phyloP scores from a whole-genome alignment of 2,888 invertebrate species.

The Nesidiocoris tenuis region DNA sequence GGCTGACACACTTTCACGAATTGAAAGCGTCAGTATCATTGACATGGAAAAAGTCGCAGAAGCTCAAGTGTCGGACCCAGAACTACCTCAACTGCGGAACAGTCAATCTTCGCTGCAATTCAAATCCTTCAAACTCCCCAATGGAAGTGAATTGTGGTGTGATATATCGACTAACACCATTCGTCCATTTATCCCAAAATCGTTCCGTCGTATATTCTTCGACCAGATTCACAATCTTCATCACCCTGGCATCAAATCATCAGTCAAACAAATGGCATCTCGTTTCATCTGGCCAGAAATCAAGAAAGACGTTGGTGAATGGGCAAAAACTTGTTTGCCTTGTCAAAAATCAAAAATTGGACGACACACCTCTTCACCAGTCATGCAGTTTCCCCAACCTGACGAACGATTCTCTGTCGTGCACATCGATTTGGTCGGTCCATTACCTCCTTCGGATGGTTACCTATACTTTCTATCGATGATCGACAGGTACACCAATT shows the following conservation, averaged over 20 bases:
- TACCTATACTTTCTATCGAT: slow-evolving; percentile 53
- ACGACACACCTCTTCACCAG: slow-evolving; percentile 50
- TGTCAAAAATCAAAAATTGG: slow-evolving; percentile 53
- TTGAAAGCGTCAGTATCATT: neutral
- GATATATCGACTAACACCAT: slow-evolving; percentile 9
- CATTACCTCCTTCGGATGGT: slow-evolving; percentile 53
- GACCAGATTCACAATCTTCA: neutral
- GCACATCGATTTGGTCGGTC: slow-evolving; percentile 56
- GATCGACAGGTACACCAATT: slow-evolving; percentile 53
- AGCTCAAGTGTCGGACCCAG: neutral
- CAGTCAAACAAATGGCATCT: slow-evolving; percentile 24
- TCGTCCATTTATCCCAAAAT: slow-evolving; percentile 9
- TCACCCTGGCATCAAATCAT: slow-evolving; percentile 18
- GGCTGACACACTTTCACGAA: slow-evolving; percentile 31
- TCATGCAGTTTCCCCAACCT: slow-evolving; percentile 49
- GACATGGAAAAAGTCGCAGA: slow-evolving; percentile 18
- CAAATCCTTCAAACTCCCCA: neutral
- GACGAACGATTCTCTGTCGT: slow-evolving; percentile 54
- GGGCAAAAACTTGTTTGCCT: slow-evolving; percentile 51
- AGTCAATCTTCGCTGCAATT: neutral
- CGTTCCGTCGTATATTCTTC: neutral
- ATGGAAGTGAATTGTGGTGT: slow-evolving; percentile 9
- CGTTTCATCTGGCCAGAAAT: slow-evolving; percentile 25
- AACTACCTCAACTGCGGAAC: neutral
- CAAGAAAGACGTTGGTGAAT: slow-evolving; percentile 42